Evolutionary conservation across 1,140 invertebrate genomes (phyloP).

Genomic region (Drosophila sechellia): DNA sequence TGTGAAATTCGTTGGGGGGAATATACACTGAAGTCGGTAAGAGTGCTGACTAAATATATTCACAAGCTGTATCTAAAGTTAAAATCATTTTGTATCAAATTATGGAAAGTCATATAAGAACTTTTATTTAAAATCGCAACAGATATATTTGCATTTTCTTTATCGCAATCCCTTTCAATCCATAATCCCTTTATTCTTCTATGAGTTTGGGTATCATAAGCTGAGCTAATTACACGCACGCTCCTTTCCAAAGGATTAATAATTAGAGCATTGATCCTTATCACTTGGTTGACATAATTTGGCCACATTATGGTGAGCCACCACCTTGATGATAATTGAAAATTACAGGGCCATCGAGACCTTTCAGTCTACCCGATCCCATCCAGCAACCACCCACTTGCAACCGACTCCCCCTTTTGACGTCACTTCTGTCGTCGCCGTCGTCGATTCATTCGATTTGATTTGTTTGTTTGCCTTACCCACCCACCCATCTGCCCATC

Average conservation of each 20-base stretch:
- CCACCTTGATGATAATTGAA: constrained; percentile 78
- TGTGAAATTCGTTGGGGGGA: constrained; percentile 39
- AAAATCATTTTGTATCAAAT: constrained; percentile 4
- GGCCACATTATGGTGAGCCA: constrained; percentile 58
- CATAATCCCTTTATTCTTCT: not conserved
- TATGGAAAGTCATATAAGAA: not conserved
- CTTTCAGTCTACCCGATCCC: constrained; percentile 28
- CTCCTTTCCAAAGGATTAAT: constrained; percentile 46
- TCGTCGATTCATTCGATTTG: constrained; percentile 71
- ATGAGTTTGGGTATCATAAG: constrained; percentile 44
- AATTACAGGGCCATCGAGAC: constrained; percentile 63
- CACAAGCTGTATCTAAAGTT: not conserved
- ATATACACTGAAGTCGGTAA: constrained; percentile 10
- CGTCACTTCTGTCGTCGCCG: constrained; percentile 27
- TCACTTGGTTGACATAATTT: constrained; percentile 71
- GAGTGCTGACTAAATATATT: constrained; percentile 2
- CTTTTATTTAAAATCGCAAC: not conserved
- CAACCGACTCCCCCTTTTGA: constrained; percentile 23
- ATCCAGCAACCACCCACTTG: constrained; percentile 20
- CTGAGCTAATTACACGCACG: constrained; percentile 51
- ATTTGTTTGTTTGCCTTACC: constrained; percentile 73
- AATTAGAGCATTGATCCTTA: constrained; percentile 66
- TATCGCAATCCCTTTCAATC: too few species aligned
- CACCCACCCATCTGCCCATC: constrained; percentile 10
- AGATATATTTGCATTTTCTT: not conserved